Conservation (phyloP, 2,888 invertebrate genomes). For the Osmoderma eremita region DNA sequence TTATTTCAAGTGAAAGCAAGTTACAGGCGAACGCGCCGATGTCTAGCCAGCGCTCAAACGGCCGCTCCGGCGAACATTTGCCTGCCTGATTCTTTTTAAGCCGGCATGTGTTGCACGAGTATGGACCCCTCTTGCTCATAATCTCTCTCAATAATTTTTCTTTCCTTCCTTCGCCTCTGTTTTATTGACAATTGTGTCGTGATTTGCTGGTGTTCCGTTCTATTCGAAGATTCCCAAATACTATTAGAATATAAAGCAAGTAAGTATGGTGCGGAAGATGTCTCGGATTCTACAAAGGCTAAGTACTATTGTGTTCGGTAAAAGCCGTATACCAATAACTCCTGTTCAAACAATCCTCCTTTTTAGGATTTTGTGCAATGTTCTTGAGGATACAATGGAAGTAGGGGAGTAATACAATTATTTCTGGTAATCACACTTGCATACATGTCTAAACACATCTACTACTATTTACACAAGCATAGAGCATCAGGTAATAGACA, state of each 20-base stretch:
- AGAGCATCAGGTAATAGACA: background rate
- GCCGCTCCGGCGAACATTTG: slow-evolving; percentile 7
- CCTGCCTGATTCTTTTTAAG: slow-evolving; percentile 26
- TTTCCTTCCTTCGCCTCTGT: slow-evolving; percentile 5
- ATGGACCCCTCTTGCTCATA: slow-evolving; percentile 20
- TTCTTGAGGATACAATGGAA: slow-evolving; percentile 15
- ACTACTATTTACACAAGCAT: background rate
- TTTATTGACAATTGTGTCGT: slow-evolving; percentile 20
- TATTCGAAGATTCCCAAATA: background rate
- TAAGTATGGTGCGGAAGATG: background rate
- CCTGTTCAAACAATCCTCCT: slow-evolving; percentile 23
- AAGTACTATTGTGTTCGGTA: slow-evolving; percentile 22
- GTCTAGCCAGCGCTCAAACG: background rate
- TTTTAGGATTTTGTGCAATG: slow-evolving; percentile 18
- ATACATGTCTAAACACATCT: background rate
- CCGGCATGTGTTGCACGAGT: slow-evolving; percentile 25
- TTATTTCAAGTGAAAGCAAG: slow-evolving; percentile 36
- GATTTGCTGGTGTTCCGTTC: slow-evolving; percentile 2
- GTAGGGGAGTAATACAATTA: slow-evolving; percentile 38
- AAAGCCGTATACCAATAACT: slow-evolving; percentile 20
- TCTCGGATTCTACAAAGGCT: slow-evolving; percentile 1
- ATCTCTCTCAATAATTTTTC: slow-evolving; percentile 25
- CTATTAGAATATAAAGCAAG: background rate
- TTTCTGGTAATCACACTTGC: slow-evolving; percentile 38
- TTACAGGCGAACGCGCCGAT: slow-evolving; percentile 18